Evolutionary conservation across 2,797 vertebrate genomes (phyloP).

Genomic region (Chelon labrosus): DNA sequence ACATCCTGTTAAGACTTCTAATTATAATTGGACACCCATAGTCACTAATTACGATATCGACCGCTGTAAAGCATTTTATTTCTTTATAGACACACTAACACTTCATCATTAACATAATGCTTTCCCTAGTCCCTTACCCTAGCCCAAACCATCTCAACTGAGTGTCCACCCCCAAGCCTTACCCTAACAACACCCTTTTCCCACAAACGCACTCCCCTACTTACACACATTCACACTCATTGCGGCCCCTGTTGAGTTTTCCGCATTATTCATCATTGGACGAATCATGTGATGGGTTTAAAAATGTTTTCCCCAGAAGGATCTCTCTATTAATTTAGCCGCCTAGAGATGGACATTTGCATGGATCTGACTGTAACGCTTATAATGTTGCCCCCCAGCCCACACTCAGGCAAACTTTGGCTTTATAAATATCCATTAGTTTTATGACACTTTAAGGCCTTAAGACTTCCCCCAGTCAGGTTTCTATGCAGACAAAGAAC

Average conservation of each 20-base stretch:
- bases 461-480: constrained; percentile 20
- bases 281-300: constrained; percentile 36
- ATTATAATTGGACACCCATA: constrained; percentile 46
- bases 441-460: constrained; percentile 40
- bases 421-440: constrained; percentile 27
- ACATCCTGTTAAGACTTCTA: constrained; percentile 41
- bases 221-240: constrained; percentile 1
- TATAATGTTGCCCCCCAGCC: constrained; percentile 18
- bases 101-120: no score
- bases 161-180: no score
- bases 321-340: neutral
- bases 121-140: no score
- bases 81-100: constrained; percentile 22
- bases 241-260: constrained; percentile 31
- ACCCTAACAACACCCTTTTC: constrained; percentile 11
- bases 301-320: constrained; percentile 35
- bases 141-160: no score
- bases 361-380: neutral
- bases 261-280: constrained; percentile 32
- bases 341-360: no score
- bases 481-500: constrained; percentile 59
- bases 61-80: constrained; percentile 28
- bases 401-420: constrained; percentile 42
- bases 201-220: neutral
- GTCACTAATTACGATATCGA: constrained; percentile 53